Evolutionary conservation across 1,140 invertebrate species (phyloP).

Genomic region (Nixonia krombeini): DNA sequence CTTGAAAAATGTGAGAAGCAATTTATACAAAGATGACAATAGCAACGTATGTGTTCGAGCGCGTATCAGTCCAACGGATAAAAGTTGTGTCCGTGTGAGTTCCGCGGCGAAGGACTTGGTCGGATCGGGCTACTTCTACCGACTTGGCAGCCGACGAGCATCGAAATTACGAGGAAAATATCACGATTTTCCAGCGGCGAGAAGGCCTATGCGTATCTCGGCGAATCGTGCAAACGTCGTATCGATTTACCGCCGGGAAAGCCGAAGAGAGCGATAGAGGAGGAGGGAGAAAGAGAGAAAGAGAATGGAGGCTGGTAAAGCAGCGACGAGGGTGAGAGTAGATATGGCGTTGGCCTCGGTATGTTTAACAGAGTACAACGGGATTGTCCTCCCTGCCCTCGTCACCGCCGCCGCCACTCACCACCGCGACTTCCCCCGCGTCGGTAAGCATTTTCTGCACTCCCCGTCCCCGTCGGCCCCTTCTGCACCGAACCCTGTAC

Average conservation of each 20-base stretch:
- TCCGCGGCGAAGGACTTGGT: too few relatives aligned
- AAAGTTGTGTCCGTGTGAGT: too few relatives aligned
- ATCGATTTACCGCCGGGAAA: constrained; percentile 65
- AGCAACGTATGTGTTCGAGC: too few relatives aligned
- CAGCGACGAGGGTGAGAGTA: constrained; percentile 35
- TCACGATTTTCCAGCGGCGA: constrained; percentile 51
- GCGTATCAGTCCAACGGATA: too few relatives aligned
- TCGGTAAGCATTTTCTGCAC: constrained; percentile 25
- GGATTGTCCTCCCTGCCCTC: too few relatives aligned
- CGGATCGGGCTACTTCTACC: too few relatives aligned
- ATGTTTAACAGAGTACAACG: constrained; percentile 32
- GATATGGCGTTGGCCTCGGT: constrained; percentile 16
- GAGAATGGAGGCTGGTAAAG: constrained; percentile 41
- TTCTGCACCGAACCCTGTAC: constrained; percentile 45
- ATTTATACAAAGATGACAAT: too few relatives aligned
- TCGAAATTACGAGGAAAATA: constrained; percentile 19
- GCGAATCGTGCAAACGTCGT: constrained; percentile 45
- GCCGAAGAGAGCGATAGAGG: constrained; percentile 20
- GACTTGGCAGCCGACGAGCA: too few relatives aligned
- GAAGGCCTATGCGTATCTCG: constrained; percentile 45
- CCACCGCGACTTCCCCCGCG: constrained; percentile 17
- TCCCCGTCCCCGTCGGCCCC: constrained; percentile 40
- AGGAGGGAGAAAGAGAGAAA: constrained; percentile 25
- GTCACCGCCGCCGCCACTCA: constrained; percentile 10
- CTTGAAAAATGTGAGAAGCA: too few relatives aligned